These are phyloP conservation scores for Octomys mimax DNA, from an alignment of 2,797 vertebrate genomes.

Conservation along the genomic window DNA sequence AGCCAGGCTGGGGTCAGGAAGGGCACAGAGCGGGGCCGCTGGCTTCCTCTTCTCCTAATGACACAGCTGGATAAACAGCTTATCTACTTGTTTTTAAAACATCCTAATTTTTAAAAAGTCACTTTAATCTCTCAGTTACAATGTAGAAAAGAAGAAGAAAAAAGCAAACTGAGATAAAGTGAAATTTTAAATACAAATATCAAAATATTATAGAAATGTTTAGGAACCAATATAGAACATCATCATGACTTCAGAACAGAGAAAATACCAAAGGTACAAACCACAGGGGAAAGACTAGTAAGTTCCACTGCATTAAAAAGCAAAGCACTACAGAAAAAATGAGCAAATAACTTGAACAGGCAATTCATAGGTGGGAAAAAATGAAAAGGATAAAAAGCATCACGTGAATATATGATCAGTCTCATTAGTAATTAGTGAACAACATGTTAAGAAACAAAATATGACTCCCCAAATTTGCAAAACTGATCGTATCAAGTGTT, in stretches of 20 bases:
- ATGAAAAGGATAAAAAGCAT: neutral
- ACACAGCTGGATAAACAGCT: neutral
- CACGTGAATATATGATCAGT: neutral
- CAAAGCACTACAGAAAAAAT: neutral
- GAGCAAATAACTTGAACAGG: neutral
- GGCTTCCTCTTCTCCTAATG: neutral
- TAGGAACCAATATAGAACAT: neutral
- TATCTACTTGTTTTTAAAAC: neutral
- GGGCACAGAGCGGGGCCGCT: neutral
- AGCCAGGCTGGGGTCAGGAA: neutral
- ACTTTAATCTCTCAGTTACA: neutral
- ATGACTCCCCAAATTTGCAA: neutral
- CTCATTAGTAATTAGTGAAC: neutral
- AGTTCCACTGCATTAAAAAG: neutral
- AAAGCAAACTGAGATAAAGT: neutral
- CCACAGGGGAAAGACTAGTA: neutral
- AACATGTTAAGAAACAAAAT: neutral
- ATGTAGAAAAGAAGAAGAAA: neutral
- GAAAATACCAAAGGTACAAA: neutral
- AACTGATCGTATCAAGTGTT: neutral
- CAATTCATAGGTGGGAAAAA: neutral
- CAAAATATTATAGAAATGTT: constrained; percentile 4
- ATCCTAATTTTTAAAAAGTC: neutral
- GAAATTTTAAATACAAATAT: neutral
- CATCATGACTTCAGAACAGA: neutral